A percentile compares a stretch with the other conserved stretches of the same genome.
Evolutionary conservation across 2,797 vertebrate genomes (phyloP).

Genomic region (Phalanger gymnotis): DNA sequence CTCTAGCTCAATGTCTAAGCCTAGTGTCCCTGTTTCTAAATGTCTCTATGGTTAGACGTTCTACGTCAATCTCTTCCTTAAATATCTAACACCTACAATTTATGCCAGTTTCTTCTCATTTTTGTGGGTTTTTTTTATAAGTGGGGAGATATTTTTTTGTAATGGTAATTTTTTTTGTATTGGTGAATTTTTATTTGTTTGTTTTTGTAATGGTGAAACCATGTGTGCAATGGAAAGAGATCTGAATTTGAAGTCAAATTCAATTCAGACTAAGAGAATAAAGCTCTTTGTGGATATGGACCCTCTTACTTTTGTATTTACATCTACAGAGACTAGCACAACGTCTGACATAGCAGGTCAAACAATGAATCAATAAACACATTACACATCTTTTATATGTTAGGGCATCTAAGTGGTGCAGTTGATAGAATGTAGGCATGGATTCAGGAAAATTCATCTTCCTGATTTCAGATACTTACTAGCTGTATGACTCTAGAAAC

Average conservation of each 20-base stretch:
- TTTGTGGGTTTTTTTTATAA: background rate
- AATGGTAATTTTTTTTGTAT: no score
- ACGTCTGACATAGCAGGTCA: no score
- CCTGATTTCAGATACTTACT: background rate
- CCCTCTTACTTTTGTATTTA: no score
- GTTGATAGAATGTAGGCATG: background rate
- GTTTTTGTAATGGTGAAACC: background rate
- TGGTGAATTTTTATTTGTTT: no score
- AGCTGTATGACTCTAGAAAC: background rate
- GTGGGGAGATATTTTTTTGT: background rate
- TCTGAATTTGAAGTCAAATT: no score
- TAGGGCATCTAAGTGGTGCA: background rate
- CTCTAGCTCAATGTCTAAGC: background rate
- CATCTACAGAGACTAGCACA: no score
- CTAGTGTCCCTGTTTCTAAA: background rate
- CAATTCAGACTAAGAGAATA: no score
- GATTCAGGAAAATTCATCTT: background rate
- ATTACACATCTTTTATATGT: no score
- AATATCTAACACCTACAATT: background rate
- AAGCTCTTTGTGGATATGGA: no score
- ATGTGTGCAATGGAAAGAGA: no score
- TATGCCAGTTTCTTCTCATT: background rate
- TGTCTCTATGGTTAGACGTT: background rate
- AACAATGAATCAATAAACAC: no score
- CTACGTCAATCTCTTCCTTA: background rate